These are phyloP conservation scores for Orius insidiosus DNA, from an alignment of 1,140 invertebrate genomes.

Conservation along the genomic window DNA sequence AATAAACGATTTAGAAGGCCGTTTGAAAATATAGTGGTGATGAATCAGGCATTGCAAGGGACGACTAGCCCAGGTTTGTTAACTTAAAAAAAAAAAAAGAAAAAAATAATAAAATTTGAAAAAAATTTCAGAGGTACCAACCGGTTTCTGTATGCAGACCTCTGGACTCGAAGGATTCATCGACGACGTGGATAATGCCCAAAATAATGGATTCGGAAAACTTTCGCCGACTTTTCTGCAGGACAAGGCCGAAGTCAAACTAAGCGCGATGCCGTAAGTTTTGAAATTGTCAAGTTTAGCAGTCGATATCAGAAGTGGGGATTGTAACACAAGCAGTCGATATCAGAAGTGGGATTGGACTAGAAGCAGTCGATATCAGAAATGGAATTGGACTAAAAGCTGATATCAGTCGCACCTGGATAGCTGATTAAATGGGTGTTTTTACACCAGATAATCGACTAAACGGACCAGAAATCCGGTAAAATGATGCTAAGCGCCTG, in stretches of 20 bases:
- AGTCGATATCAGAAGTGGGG: too few species aligned
- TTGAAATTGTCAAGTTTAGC: too few species aligned
- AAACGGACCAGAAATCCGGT: too few species aligned
- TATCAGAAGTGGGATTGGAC: too few species aligned
- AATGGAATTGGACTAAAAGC: too few species aligned
- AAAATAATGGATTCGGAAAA: slow-evolving; percentile 19
- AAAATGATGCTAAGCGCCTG: too few species aligned
- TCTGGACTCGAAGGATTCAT: slow-evolving; percentile 18
- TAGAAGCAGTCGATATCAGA: too few species aligned
- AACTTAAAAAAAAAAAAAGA: neutral
- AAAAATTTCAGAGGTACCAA: slow-evolving; percentile 25
- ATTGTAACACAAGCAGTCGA: too few species aligned
- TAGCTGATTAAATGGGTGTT: too few species aligned
- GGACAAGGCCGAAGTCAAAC: slow-evolving; percentile 51
- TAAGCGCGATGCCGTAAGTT: slow-evolving; percentile 79
- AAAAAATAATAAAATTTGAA: neutral
- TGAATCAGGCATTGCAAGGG: slow-evolving; percentile 11
- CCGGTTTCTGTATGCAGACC: slow-evolving; percentile 22
- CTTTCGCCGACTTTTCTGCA: slow-evolving; percentile 21
- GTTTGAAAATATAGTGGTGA: neutral
- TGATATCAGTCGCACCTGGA: too few species aligned
- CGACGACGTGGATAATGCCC: slow-evolving; percentile 20
- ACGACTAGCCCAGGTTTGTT: slow-evolving; percentile 5
- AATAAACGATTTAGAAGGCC: too few species aligned
- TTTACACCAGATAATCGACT: too few species aligned